Percentiles rank a stretch among this genome's conserved stretches.
phyloP scores from a whole-genome alignment of 2,888 invertebrate species.

The Lottia gigantea region DNA sequence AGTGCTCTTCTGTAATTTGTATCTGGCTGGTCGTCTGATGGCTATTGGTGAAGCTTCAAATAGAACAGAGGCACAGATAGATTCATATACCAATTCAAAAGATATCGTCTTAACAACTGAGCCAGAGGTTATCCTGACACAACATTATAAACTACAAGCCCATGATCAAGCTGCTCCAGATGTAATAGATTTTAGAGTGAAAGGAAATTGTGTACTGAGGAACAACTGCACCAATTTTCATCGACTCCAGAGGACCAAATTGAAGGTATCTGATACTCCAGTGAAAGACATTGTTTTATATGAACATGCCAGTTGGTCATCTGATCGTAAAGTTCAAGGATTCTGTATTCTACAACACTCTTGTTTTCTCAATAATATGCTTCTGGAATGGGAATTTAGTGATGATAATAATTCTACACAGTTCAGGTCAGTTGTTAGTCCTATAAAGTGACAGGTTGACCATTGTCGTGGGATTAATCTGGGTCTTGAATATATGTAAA shows the following conservation, averaged over 20 bases:
- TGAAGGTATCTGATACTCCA: slow-evolving; percentile 26
- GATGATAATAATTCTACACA: slow-evolving; percentile 32
- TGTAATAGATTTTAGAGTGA: slow-evolving; percentile 44
- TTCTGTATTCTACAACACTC: slow-evolving; percentile 52
- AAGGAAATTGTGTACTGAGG: slow-evolving; percentile 32
- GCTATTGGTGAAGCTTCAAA: slow-evolving; percentile 35
- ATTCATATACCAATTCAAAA: slow-evolving; percentile 35
- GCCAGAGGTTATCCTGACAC: slow-evolving; percentile 34
- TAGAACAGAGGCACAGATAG: slow-evolving; percentile 37
- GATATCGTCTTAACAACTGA: slow-evolving; percentile 40
- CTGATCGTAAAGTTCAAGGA: slow-evolving; percentile 46
- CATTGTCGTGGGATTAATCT: too few relatives aligned
- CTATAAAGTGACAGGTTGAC: too few relatives aligned
- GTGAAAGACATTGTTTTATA: slow-evolving; percentile 38
- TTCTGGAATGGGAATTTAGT: slow-evolving; percentile 50
- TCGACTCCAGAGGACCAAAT: slow-evolving; percentile 31
- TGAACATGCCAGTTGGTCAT: slow-evolving; percentile 50
- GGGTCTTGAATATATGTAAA: too few relatives aligned
- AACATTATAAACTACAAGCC: slow-evolving; percentile 38
- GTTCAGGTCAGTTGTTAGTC: slow-evolving; percentile 37
- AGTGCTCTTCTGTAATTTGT: slow-evolving; percentile 40
- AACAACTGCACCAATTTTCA: slow-evolving; percentile 44
- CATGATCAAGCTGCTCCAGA: slow-evolving; percentile 37
- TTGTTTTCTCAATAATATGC: slow-evolving; percentile 45
- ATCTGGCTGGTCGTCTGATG: slow-evolving; percentile 46